Percentiles rank a stretch among this genome's conserved stretches.
phyloP scores from a whole-genome alignment of 2,888 invertebrate species.

The Drosophila yooni region DNA sequence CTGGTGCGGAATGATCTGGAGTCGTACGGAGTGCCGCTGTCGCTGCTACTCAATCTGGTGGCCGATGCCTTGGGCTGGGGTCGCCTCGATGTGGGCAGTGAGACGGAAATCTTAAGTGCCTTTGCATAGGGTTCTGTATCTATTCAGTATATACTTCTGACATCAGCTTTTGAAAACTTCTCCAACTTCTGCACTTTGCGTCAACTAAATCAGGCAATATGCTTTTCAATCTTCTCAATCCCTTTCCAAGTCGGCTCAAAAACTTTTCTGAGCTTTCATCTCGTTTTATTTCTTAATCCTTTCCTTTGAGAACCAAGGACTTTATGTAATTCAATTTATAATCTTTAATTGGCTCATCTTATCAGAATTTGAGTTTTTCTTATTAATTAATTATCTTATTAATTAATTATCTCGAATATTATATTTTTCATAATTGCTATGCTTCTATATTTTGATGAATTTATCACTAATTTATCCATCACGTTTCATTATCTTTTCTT shows the following conservation, averaged over 20 bases:
- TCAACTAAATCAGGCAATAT: not conserved
- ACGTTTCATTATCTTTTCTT: not conserved
- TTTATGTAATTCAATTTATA: not conserved
- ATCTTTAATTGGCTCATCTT: not conserved
- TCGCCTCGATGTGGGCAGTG: slow-evolving; percentile 48
- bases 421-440: not conserved
- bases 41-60: slow-evolving; percentile 58
- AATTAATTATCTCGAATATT: not conserved
- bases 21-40: slow-evolving; percentile 62
- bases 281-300: not conserved
- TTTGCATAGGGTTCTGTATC: not conserved
- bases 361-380: not conserved
- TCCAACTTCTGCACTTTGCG: not conserved
- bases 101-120: slow-evolving; percentile 41
- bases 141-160: not conserved
- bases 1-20: slow-evolving; percentile 45
- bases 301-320: not conserved
- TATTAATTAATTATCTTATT: too few relatives aligned
- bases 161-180: not conserved
- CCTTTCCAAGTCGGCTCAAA: not conserved
- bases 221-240: not conserved
- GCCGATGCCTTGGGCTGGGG: slow-evolving; percentile 66
- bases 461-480: not conserved
- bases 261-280: not conserved
- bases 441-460: too few relatives aligned